Evolutionary conservation across 1,140 invertebrate genomes (phyloP), one percentile per base, ranked within the genome.

Genomic region (Frieseomelitta varia): DNA sequence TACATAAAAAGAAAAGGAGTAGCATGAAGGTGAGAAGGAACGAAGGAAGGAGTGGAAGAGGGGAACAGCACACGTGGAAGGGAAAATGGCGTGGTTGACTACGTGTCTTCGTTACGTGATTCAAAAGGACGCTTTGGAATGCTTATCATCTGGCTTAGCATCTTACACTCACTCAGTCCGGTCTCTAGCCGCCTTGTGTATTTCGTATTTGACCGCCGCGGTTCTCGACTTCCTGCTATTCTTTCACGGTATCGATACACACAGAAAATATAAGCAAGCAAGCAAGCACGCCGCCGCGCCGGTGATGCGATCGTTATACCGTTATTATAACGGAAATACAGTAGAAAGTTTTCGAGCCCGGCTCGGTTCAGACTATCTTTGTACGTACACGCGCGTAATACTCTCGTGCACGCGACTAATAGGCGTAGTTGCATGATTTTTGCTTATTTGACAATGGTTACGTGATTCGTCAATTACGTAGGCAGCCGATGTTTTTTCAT

Each of bases 21-120:
- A 24, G 21, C 8, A 14, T 12, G 39, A n/a, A 24, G 39, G 47
- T 19, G n/a, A 21, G 30, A 47, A 27, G 39, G 21, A 39, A n/a
- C 10, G 30, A 30, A 30, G 30, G 30, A 1, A 4, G 51, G 15
- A 11, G 27, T 12, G 27, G n/a, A n/a, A n/a, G n/a, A n/a, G n/a
- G n/a, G n/a, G n/a, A n/a, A n/a, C n/a, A n/a, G 8, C 30, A 30
- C 27, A 47, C 65, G 55, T n/a, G 30, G 81, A 78, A 78, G 85
- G 73, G 74, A 86, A n/a, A 86, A 74, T 58, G 68, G 63, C 71
- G 58, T 77, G 80, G 67, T 51, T 24, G 68, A 51, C 24, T 89
- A 90, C 85, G 81, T 89, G 88, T 81, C 85, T 87, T 87, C 88
- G 81, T 89, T 89, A 87, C 81, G 63, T 81, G 81, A 87, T 87